Percentiles rank a stretch among this genome's conserved stretches.
phyloP scores from a whole-genome alignment of 2,797 vertebrate species.

The Tympanoctomys barrerae region DNA sequence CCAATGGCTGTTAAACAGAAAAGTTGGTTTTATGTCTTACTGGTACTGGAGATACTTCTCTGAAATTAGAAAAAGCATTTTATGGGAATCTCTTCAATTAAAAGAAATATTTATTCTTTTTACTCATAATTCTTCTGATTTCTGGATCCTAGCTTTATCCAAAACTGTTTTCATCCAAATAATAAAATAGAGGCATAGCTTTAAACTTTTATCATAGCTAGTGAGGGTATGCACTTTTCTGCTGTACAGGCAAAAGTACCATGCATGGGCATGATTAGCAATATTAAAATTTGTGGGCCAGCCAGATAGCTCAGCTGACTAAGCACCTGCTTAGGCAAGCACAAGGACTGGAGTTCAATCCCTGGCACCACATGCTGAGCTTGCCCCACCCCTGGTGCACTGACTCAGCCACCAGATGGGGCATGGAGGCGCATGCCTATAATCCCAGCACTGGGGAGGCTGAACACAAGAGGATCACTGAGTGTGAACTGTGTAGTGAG shows the following conservation, averaged over 20 bases:
- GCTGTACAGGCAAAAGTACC: conserved; percentile 51
- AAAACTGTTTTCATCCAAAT: conserved; percentile 71
- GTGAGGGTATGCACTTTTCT: conserved; percentile 54
- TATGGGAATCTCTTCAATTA: conserved; percentile 60
- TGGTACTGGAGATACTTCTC: conserved; percentile 30
- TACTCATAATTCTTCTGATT: conserved; percentile 70
- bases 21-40: conserved; percentile 74
- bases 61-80: conserved; percentile 58
- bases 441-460: no score
- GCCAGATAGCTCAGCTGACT: no score
- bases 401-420: no score
- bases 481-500: no score
- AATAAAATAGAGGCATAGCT: conserved; percentile 71
- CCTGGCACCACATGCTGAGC: no score
- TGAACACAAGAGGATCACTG: no score
- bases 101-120: conserved; percentile 44
- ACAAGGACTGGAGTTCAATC: no score
- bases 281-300: conserved; percentile 47
- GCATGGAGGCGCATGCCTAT: no score
- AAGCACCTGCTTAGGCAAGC: no score
- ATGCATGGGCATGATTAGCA: conserved; percentile 39
- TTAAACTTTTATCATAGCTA: conserved; percentile 77
- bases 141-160: conserved; percentile 62
- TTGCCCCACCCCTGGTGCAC: no score
- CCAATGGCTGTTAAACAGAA: conserved; percentile 58